Evolutionary conservation across 2,888 invertebrate species (phyloP), one percentile per base, ranked within the genome.

Genomic region (Pachydiplax longipennis): DNA sequence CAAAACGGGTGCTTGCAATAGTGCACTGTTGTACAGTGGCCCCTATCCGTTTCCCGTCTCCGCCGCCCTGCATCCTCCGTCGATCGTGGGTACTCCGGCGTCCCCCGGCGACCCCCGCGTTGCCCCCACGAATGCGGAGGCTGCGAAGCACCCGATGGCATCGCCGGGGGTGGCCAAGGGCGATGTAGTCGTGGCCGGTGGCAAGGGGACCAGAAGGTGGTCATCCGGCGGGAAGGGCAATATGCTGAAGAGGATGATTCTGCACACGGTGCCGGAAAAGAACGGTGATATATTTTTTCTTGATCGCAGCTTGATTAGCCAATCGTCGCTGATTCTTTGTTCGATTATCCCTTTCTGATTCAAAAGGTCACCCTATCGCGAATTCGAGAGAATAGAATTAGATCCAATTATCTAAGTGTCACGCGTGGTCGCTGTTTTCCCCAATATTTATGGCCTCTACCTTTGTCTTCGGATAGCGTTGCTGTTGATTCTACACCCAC

Each of bases 11-110:
- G 87, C 87, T 65, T 82, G 65, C 73, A 73, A 48, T 83, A 82
- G 73, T 82, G 83, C 91, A 65, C 53, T 90, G 48, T 22, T 82
- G 83, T 80, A 83, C 53, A 90, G 91, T 80, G 91, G 61, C 58
- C 83, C 80, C 81, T 40, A 44, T 61, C 90, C 91, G 44, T 65
- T 61, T 31, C 73, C 82, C 91, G 40, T 44, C 82, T 25, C 83
- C n/a, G 35, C 87, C 83, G 48, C 65, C 25, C 87, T 44, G 65
- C 44, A 61, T n/a, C 83, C 53, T 25, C 83, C 53, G 15, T 31
- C 83, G 58, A 83, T 90, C 91, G 90, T 82, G 73, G 73, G 73
- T 25, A 31, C 73, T 83, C 48, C 87, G 40, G 35, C 6, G 90
- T 13, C 80, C 91, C 25, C 37, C 48, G 53, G 87, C 53, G 37